Evolutionary conservation across 1,140 invertebrate genomes (phyloP).

Genomic region (Leguminivora glycinivorella): DNA sequence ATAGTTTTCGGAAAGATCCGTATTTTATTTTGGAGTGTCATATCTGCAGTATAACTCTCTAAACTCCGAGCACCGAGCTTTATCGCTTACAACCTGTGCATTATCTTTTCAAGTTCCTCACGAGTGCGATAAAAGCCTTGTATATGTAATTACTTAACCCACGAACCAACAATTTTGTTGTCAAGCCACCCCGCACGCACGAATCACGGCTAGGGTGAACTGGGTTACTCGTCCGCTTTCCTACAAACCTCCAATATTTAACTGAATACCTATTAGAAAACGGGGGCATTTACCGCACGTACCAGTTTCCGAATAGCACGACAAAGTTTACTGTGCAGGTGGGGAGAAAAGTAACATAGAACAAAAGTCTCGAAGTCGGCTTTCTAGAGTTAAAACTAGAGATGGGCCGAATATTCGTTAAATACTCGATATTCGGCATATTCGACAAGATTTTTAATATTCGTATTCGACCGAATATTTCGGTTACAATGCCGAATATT

Average conservation of each 20-base stretch:
- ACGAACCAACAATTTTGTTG: background rate
- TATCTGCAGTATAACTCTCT: background rate
- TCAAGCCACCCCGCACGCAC: slow-evolving; percentile 5
- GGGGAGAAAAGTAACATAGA: background rate
- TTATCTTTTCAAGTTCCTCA: background rate
- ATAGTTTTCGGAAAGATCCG: too few relatives aligned
- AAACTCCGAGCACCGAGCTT: background rate
- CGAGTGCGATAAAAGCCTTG: background rate
- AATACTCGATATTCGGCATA: too few relatives aligned
- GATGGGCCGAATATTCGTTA: too few relatives aligned
- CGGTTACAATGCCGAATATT: too few relatives aligned
- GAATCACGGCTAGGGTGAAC: background rate
- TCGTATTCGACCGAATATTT: too few relatives aligned
- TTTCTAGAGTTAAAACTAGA: too few relatives aligned
- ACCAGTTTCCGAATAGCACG: slow-evolving; percentile 14
- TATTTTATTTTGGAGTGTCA: background rate
- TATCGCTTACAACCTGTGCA: background rate
- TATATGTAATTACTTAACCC: background rate
- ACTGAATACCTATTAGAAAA: slow-evolving; percentile 17
- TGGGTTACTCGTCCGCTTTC: slow-evolving; percentile 6
- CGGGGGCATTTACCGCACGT: slow-evolving; percentile 15
- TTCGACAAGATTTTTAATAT: too few relatives aligned
- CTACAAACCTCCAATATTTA: slow-evolving; percentile 20
- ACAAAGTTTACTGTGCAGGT: slow-evolving; percentile 2
- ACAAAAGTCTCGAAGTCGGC: too few relatives aligned